Evolutionary conservation across 2,113 vertebrate species (phyloP).

Genomic region (Vidua chalybeata): DNA sequence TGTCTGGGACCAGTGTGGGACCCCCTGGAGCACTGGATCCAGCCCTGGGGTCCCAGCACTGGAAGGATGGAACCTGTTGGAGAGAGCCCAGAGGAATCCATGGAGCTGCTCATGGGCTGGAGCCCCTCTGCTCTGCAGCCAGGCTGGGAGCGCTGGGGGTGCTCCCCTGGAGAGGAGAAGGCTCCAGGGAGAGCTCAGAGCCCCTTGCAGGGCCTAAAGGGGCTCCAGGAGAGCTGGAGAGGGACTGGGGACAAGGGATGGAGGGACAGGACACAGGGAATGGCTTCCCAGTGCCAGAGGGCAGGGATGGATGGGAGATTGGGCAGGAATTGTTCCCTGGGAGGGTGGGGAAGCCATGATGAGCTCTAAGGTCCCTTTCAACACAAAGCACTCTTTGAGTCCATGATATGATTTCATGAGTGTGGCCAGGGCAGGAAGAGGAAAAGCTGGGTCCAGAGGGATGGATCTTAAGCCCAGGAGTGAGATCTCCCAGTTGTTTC

Average conservation of each 20-base stretch:
- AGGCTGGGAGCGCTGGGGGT: neutral
- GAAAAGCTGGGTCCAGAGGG: neutral
- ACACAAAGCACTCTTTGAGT: neutral
- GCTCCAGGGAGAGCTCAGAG: neutral
- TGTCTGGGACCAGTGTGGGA: neutral
- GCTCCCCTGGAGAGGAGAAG: neutral
- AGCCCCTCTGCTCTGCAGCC: neutral
- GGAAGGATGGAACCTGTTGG: neutral
- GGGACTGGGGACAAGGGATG: neutral
- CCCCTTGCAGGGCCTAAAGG: neutral
- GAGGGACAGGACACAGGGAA: neutral
- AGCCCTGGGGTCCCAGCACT: neutral
- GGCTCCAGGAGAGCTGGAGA: neutral
- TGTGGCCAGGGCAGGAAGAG: neutral
- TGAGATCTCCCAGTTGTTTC: neutral
- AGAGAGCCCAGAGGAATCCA: rapidly evolving
- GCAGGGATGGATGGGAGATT: neutral
- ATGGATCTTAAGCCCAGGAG: neutral
- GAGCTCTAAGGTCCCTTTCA: neutral
- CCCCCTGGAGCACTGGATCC: neutral
- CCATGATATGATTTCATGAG: neutral
- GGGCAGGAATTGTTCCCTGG: neutral
- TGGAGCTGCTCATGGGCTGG: rapidly evolving
- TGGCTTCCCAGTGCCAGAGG: neutral
- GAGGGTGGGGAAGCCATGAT: neutral